phyloP scores from a whole-genome alignment of 2,888 invertebrate genomes.

The Palloptera scutellata region DNA sequence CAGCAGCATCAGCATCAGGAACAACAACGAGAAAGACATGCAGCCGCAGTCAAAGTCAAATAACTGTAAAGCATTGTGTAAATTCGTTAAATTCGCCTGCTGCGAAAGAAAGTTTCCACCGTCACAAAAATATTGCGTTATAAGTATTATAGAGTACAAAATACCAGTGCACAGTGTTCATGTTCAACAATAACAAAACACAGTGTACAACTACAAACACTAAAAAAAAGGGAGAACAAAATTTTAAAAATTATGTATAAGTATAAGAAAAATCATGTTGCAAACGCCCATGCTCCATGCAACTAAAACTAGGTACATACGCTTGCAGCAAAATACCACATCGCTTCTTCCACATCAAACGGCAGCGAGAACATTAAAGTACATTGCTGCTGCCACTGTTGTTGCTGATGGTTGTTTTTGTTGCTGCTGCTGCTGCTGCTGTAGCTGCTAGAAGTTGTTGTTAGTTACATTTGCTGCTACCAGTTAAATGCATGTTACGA shows the following conservation, averaged over 20 bases:
- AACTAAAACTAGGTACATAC: constrained; percentile 11
- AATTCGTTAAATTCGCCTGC: constrained; percentile 10
- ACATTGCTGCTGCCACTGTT: constrained; percentile 25
- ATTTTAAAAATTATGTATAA: no score
- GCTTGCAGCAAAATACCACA: constrained; percentile 33
- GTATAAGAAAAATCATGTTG: constrained; percentile 4
- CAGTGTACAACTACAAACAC: neutral
- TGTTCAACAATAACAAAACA: neutral
- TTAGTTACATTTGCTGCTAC: no score
- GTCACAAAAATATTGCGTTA: neutral
- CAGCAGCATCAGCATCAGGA: no score
- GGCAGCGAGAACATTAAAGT: constrained; percentile 31
- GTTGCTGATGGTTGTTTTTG: neutral
- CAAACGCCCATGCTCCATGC: constrained; percentile 13
- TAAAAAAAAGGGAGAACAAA: neutral
- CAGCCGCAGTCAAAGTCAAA: neutral
- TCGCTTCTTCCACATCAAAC: constrained; percentile 41
- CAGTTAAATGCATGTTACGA: no score
- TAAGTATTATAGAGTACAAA: neutral
- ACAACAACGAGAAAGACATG: neutral
- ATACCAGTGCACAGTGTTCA: neutral
- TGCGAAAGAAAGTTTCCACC: constrained; percentile 7
- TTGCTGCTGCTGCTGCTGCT: no score
- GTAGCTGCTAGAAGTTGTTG: no score
- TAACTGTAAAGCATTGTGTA: constrained; percentile 20